These are phyloP conservation scores for Pollachius pollachius DNA, from an alignment of 2,113 vertebrate species.

Conservation along the genomic window DNA sequence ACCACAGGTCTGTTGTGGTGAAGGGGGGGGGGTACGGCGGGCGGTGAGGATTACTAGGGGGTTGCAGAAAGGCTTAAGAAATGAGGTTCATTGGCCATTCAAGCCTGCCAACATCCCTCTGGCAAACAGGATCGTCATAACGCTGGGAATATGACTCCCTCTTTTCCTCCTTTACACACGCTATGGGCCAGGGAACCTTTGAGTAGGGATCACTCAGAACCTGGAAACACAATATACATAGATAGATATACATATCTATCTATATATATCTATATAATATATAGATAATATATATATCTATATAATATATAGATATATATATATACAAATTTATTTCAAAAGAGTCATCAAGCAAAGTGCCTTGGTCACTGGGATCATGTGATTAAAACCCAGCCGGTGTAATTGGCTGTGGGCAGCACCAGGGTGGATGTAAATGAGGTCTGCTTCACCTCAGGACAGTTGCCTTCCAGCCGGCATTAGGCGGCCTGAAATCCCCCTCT, in stretches of 20 bases:
- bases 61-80: conserved; percentile 47
- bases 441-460: conserved; percentile 45
- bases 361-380: too few species aligned
- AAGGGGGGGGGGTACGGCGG: conserved; percentile 20
- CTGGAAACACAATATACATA: too few species aligned
- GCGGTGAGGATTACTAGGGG: neutral
- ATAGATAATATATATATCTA: too few species aligned
- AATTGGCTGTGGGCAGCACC: conserved; percentile 12
- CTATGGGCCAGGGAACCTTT: neutral
- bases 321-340: too few species aligned
- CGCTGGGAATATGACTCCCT: conserved; percentile 59
- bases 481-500: conserved; percentile 55
- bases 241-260: too few species aligned
- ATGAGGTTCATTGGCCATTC: conserved; percentile 64
- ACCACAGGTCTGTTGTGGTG: neutral
- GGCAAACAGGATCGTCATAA: conserved; percentile 68
- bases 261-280: too few species aligned
- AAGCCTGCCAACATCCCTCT: conserved; percentile 57
- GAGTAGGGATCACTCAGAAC: too few species aligned
- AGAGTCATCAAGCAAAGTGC: too few species aligned
- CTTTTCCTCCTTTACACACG: neutral
- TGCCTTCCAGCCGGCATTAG: conserved; percentile 59
- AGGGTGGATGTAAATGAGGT: conserved; percentile 57
- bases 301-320: too few species aligned
- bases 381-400: neutral